Base-by-base conservation (phyloP, 2,113 vertebrate species). In the Lethenteron reissneri region DNA sequence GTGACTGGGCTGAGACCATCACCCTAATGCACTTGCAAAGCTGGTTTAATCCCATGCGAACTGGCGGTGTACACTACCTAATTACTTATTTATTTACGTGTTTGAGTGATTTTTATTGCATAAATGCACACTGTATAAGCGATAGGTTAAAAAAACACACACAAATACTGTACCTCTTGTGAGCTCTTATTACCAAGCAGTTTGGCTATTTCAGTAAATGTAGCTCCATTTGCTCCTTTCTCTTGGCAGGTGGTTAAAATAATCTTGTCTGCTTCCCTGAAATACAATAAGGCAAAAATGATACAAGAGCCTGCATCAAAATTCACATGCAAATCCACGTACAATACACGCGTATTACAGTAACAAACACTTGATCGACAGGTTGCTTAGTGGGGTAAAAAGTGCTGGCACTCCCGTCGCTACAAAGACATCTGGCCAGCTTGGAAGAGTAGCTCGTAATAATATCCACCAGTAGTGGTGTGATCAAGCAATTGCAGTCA, bases 231-330 rank as follows among this genome's bases (percentile, higher is more conserved):
- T 17, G 64, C 64, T 17, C 64, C 64, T 25, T 25, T 68, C 25
- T 68, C 64, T 68, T 68, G 64, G 64, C 64, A 68, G 9, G 64
- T 68, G 25, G 64, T 68, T 25, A 68, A 25, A 17, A 68, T 68
- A 11, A 68, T 68, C 64, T 68, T 68, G 64, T 68, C 64, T 10
- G 64, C 64, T 25, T 68, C 64, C 25, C 64, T 68, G 64, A 25
- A 68, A 68, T 17, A 17, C n/a, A 10, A 68, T 10, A n/a, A n/a
- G 25, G 17, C 14, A 64, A 15, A 64, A 15, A 15, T 64, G 3
- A 25, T 25, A 25, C 25, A 25, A 25, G 25, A 64, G 60, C 14
- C 14, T 15, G 14, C 21, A 15, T 64, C 21, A 14, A 64, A 64
- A 14, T 14, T 64, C 60, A 64, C 14, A 15, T 14, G 14, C 60